phyloP scores from a whole-genome alignment of 2,113 vertebrate genomes.

The Mionectes macconnelli region DNA sequence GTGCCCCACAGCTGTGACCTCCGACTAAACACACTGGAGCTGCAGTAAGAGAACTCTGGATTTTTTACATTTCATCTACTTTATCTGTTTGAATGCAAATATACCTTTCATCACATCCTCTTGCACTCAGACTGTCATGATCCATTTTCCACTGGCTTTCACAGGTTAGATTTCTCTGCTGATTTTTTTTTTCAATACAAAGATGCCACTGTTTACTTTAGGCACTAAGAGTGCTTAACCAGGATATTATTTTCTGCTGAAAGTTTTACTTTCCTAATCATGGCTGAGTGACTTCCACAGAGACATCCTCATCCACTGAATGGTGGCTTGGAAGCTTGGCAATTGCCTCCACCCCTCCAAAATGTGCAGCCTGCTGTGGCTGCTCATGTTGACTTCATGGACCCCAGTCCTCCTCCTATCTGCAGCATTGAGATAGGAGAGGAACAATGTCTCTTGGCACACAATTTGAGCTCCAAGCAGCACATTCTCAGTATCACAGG shows the following conservation, averaged over 20 bases:
- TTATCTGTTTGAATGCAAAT: neutral
- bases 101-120: neutral
- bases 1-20: neutral
- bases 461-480: neutral
- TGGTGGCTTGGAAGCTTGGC: neutral
- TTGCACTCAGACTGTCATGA: neutral
- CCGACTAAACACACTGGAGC: fast-evolving
- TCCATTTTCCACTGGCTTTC: conserved; percentile 37
- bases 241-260: neutral
- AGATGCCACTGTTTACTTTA: conserved; percentile 2
- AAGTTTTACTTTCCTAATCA: conserved; percentile 6
- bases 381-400: neutral
- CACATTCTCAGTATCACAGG: neutral
- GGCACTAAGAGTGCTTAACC: neutral
- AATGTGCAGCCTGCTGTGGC: neutral
- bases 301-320: neutral
- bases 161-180: conserved; percentile 8
- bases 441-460: neutral
- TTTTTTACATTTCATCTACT: neutral
- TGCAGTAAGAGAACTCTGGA: neutral
- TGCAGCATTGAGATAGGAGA: fast-evolving
- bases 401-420: fast-evolving
- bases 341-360: neutral
- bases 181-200: neutral
- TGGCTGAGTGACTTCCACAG: conserved; percentile 2